These are phyloP conservation scores for Pyxicephalus adspersus DNA, from an alignment of 2,113 vertebrate species.

Conservation along the genomic window DNA sequence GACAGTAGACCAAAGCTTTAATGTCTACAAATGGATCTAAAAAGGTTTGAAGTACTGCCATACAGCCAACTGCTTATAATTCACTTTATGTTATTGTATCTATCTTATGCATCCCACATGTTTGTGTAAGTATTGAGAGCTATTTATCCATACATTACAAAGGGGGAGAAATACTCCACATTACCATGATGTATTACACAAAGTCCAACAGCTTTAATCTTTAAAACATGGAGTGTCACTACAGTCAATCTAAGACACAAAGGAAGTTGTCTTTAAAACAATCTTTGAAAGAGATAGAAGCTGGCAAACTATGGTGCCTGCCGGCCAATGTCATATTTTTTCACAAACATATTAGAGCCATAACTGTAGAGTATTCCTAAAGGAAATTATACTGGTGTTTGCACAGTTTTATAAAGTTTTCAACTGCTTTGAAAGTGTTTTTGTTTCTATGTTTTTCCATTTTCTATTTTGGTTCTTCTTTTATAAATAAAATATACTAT, in stretches of 20 bases:
- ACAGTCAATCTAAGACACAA: constrained; percentile 1
- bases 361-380: too few relatives aligned
- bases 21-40: constrained; percentile 45
- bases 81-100: constrained; percentile 31
- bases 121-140: constrained; percentile 48
- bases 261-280: constrained; percentile 2
- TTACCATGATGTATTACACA: constrained; percentile 29
- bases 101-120: constrained; percentile 50
- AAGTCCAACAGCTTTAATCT: constrained; percentile 33
- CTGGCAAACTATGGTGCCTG: neutral
- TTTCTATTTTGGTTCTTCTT: too few relatives aligned
- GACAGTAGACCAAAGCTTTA: constrained; percentile 13
- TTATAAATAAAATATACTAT: too few relatives aligned
- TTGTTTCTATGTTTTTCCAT: too few relatives aligned
- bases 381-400: too few relatives aligned
- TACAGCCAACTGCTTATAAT: constrained; percentile 33
- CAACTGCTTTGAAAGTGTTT: too few relatives aligned
- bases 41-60: constrained; percentile 50
- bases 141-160: constrained; percentile 48
- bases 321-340: neutral
- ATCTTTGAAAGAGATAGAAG: neutral
- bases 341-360: neutral
- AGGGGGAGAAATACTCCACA: constrained; percentile 41
- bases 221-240: constrained; percentile 10
- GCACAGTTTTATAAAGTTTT: too few relatives aligned